Conservation (phyloP, 2,888 invertebrate genomes). For the Plebejus anna region DNA sequence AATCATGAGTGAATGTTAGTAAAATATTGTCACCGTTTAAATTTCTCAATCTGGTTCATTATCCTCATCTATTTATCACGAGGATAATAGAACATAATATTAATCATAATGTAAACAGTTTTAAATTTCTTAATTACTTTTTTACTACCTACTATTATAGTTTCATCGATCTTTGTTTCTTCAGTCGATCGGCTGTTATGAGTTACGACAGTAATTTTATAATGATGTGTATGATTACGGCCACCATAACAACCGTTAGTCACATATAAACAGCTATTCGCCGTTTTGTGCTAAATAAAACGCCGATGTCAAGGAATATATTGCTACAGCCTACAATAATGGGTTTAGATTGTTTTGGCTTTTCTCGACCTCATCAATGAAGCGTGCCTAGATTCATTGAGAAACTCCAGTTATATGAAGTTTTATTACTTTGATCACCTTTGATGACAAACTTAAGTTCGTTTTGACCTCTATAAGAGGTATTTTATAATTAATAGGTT, state of each 20-base stretch:
- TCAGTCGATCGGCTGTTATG: background rate
- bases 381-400: background rate
- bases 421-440: background rate
- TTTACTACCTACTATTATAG: background rate
- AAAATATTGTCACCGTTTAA: background rate
- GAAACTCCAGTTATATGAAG: background rate
- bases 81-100: too few species aligned
- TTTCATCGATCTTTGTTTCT: background rate
- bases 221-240: background rate
- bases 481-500: background rate
- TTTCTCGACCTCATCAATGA: background rate
- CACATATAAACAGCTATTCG: background rate
- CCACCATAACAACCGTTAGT: background rate
- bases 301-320: background rate
- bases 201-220: background rate
- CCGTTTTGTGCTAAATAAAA: background rate
- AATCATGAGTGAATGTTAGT: background rate
- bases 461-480: background rate
- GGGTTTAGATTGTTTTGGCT: constrained; percentile 10
- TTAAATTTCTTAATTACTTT: background rate
- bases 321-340: background rate
- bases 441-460: background rate
- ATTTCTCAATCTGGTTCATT: background rate
- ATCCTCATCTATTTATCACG: too few species aligned
- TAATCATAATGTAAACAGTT: background rate